Base-by-base conservation (phyloP, 2,888 invertebrate genomes). In the Acronicta psi region DNA sequence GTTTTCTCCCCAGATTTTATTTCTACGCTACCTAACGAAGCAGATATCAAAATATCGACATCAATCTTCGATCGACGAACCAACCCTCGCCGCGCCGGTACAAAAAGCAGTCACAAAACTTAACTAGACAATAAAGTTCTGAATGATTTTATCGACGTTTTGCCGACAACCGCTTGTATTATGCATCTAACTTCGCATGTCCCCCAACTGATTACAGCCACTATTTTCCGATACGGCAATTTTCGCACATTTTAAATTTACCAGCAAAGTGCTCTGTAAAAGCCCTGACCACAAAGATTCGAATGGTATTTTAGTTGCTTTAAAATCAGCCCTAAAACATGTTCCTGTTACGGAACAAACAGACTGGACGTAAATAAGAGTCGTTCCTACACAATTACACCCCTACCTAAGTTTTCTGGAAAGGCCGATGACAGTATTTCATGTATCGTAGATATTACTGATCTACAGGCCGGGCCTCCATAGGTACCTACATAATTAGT, bases 151-250 rank as follows among this genome's bases (percentile, higher is more conserved):
- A 63, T 69, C 77, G 75, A 79, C 80, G 75, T 79, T 81, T 79
- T 72, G 70, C 62, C 78, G 76, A 68, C 75, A 76, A 76, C 60
- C 62, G 58, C 49, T 74, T 91, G 72, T 82, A 89, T 92, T 89
- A 92, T 92, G 90, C 90, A 93, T 77, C 82, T 83, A 81, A 84
- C 85, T 87, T 82, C 77, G 54, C 77, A 51, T 75, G 64, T 87
- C 85, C 87, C 86, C 86, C 80, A 72, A 79, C 84, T 88, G 86
- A 91, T 91, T 90, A 89, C 82, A 83, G 81, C 75, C 75, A 85
- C 83, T 89, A 90, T 91, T 92, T 92, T 89, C 90, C 84, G 13
- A 61, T 82, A 80, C 80, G 79, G 81, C 80, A 74, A 84, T 89
- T 90, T 90, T 88, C 85, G 85, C 80, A 80, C 83, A 84, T 85